phyloP scores from a whole-genome alignment of 2,888 invertebrate genomes.

The Maniola hyperantus region DNA sequence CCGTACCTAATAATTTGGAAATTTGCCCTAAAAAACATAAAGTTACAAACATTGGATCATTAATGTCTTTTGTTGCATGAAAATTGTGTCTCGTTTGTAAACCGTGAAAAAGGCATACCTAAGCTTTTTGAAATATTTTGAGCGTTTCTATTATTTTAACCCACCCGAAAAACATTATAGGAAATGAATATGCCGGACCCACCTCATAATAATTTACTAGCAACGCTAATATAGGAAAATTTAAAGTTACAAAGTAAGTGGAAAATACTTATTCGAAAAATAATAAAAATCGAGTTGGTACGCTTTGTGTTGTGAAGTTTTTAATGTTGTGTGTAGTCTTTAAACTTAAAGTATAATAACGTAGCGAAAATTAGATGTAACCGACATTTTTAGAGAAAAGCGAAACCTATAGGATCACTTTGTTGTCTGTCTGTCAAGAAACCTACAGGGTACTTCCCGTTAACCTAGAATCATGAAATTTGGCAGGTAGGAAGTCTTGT shows the following conservation, averaged over 20 bases:
- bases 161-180: background rate
- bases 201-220: background rate
- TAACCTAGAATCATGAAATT: too few species aligned
- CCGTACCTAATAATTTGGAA: background rate
- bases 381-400: too few species aligned
- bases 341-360: background rate
- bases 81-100: background rate
- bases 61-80: background rate
- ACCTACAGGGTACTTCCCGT: too few species aligned
- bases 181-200: background rate
- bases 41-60: background rate
- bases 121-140: background rate
- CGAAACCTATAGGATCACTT: too few species aligned
- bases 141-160: background rate
- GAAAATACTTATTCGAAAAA: constrained; percentile 15
- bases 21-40: background rate
- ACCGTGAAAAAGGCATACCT: background rate
- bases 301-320: constrained; percentile 2
- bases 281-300: constrained; percentile 9
- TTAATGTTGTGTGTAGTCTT: background rate
- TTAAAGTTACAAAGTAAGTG: constrained; percentile 20
- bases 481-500: too few species aligned
- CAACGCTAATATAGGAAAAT: constrained; percentile 3
- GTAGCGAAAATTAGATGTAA: too few species aligned
- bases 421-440: too few species aligned